Evolutionary conservation across 2,888 invertebrate genomes (phyloP).

Genomic region (Encarsia formosa): DNA sequence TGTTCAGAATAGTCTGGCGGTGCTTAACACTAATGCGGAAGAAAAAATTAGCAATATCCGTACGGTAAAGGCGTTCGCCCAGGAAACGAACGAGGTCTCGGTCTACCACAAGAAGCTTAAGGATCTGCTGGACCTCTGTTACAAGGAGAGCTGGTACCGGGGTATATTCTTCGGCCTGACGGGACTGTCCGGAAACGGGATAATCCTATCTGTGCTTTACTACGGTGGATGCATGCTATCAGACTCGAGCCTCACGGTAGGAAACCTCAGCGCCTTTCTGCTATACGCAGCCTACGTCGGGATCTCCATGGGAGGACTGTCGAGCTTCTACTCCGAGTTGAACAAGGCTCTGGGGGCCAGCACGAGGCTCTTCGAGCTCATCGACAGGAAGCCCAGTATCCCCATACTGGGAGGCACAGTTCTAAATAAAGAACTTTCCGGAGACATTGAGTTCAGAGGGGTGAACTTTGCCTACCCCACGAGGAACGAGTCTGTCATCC

Average conservation of each 20-base stretch:
- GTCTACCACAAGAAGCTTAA: constrained; percentile 66
- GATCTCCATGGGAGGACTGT: constrained; percentile 83
- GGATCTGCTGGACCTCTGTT: constrained; percentile 71
- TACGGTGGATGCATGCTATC: constrained; percentile 88
- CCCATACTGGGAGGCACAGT: constrained; percentile 59
- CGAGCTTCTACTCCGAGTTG: constrained; percentile 88
- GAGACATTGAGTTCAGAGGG: constrained; percentile 71
- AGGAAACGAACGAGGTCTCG: constrained; percentile 73
- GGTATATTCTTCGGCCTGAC: constrained; percentile 89
- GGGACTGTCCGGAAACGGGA: constrained; percentile 83
- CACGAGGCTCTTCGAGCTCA: constrained; percentile 81
- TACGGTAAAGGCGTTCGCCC: constrained; percentile 89
- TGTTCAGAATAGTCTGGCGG: constrained; percentile 70
- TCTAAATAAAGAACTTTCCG: constrained; percentile 50
- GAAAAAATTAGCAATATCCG: constrained; percentile 88
- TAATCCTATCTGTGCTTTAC: constrained; percentile 87
- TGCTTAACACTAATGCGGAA: constrained; percentile 62
- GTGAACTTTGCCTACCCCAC: constrained; percentile 72
- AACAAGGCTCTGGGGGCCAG: constrained; percentile 93
- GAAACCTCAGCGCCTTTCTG: constrained; percentile 88
- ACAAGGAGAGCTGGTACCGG: constrained; percentile 81
- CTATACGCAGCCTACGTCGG: constrained; percentile 93
- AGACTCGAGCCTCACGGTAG: constrained; percentile 72
- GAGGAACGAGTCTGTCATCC: constrained; percentile 57
- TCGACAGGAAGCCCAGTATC: constrained; percentile 75